Base-by-base conservation (phyloP, 2,888 invertebrate species). In the Pristionchus fissidentatus region DNA sequence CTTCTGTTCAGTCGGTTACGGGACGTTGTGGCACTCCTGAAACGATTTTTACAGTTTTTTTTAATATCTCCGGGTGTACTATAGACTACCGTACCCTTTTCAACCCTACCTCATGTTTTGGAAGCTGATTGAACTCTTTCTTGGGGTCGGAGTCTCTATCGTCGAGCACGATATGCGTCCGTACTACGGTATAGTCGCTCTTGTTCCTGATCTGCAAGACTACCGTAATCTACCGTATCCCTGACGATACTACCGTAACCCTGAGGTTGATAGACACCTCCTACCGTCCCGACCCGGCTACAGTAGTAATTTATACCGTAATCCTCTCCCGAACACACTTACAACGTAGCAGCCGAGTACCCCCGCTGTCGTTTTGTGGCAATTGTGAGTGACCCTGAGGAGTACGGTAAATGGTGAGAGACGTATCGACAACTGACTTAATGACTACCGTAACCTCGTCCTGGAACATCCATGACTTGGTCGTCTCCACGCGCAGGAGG, bases 401-500 rank as follows among this genome's bases (percentile, higher is more conserved):
- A n/a, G 43, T n/a, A 15, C 3, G 3, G 13, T 70, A n/a, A 1
- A n/a, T 41, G 13, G 19, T 8, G 13, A 43, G 4, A 13, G 43
- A 22, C 43, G 60, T 8, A 35, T n/a, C n/a, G 22, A 1, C n/a
- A 1, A 41, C 32, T 0, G n/a, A 70, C 70, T n/a, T 22, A 43
- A 70, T 70, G n/a, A 43, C 38, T 41, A 70, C 3, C 41, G 70
- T 41, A 10, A 70, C 70, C 26, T 38, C 41, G 38, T 70, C 70
- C 41, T 70, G 70, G 70, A 70, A 70, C n/a, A 70, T 15, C 62
- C 62, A 66, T 26, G 70, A 70, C 41, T 70, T 70, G 43, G 38
- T 41, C 26, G 70, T 70, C 2, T 70, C 41, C 41, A 70, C 70
- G 15, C 70, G 38, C 0, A 70, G 41, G 41, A 41, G 38, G 7